phyloP scores from a whole-genome alignment of 2,888 invertebrate genomes.

The Sipha maydis region DNA sequence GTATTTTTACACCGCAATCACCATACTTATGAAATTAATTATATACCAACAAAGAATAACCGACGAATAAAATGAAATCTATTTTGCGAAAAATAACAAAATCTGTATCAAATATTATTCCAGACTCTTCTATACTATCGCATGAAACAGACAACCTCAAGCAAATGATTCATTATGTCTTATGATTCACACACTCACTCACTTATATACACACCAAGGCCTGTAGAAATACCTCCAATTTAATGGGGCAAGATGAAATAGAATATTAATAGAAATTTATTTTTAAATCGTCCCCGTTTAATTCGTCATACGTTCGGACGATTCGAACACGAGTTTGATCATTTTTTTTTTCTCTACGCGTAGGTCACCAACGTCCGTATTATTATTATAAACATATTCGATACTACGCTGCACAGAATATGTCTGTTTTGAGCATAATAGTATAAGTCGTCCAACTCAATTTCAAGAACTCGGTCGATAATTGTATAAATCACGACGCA shows the following conservation, averaged over 20 bases:
- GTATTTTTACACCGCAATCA: no score
- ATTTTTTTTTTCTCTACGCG: background rate
- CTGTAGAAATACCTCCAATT: slow-evolving; percentile 57
- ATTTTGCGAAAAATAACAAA: no score
- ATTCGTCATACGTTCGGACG: slow-evolving; percentile 53
- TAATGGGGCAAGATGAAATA: slow-evolving; percentile 58
- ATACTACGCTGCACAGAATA: no score
- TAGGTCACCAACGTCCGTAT: background rate
- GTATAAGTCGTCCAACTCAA: no score
- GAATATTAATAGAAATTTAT: slow-evolving; percentile 61
- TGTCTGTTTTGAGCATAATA: no score
- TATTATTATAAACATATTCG: background rate
- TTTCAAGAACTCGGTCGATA: no score
- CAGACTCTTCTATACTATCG: background rate
- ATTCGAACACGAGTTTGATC: slow-evolving; percentile 48
- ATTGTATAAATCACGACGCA: no score
- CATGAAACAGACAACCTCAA: background rate
- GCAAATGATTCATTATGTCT: background rate
- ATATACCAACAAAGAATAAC: no score
- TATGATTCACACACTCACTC: background rate
- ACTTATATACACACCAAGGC: background rate
- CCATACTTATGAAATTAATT: no score
- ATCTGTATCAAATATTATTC: background rate
- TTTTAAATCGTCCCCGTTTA: slow-evolving; percentile 60
- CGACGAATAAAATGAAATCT: no score